A percentile compares a stretch with the other conserved stretches of the same genome.
These are phyloP conservation scores for Agrochola lychnidis DNA, from an alignment of 2,888 invertebrate species.

Conservation along the genomic window DNA sequence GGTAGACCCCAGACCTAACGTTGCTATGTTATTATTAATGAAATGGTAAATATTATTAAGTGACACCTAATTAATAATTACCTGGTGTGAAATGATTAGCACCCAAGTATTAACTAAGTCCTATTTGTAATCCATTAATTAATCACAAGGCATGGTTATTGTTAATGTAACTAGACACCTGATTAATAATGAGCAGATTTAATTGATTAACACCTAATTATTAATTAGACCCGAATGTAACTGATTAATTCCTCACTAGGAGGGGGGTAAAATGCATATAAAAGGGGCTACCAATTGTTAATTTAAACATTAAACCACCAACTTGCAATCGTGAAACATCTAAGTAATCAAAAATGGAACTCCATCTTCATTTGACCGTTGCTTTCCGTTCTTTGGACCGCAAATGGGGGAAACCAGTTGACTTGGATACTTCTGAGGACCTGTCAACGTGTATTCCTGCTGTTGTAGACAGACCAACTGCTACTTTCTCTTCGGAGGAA, in stretches of 20 bases:
- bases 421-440: slow-evolving; percentile 73
- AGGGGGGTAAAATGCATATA: slow-evolving; percentile 41
- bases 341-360: slow-evolving; percentile 71
- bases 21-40: no score
- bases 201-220: slow-evolving; percentile 30
- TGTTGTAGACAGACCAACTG: slow-evolving; percentile 70
- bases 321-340: slow-evolving; percentile 14
- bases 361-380: slow-evolving; percentile 79
- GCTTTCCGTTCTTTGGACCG: slow-evolving; percentile 78
- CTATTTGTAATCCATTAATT: slow-evolving; percentile 7
- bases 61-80: no score
- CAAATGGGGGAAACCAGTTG: slow-evolving; percentile 80
- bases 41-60: no score
- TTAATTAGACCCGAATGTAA: slow-evolving; percentile 1
- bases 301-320: slow-evolving; percentile 32
- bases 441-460: slow-evolving; percentile 71
- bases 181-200: slow-evolving; percentile 1
- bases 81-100: no score
- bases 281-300: slow-evolving; percentile 11
- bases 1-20: no score
- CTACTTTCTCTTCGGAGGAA: slow-evolving; percentile 81
- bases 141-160: not conserved
- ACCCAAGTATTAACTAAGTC: slow-evolving; percentile 21
- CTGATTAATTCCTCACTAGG: not conserved
- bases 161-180: no score